These are phyloP conservation scores for Silurus lanzhouensis DNA, from an alignment of 2,797 vertebrate genomes.

Conservation along the genomic window DNA sequence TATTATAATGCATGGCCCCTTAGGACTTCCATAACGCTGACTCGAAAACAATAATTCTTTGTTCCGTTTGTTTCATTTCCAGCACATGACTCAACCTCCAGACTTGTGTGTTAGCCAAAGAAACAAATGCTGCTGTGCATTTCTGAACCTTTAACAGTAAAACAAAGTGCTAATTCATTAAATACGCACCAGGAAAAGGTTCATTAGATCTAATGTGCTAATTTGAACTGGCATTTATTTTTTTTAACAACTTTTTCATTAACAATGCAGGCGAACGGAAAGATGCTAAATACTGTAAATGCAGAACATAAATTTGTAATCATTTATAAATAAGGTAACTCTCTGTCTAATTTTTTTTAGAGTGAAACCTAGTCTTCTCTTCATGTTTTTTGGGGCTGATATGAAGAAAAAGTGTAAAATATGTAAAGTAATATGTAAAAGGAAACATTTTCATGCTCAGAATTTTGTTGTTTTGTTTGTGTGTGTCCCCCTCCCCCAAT, in stretches of 20 bases:
- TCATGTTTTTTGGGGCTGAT: neutral
- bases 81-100: neutral
- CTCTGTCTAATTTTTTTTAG: neutral
- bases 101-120: neutral
- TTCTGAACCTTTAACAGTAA: neutral
- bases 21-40: no score
- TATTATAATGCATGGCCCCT: no score
- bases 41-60: no score
- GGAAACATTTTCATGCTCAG: neutral
- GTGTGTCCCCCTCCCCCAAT: no score
- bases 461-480: neutral
- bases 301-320: neutral
- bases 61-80: neutral
- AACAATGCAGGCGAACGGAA: neutral
- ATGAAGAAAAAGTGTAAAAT: neutral
- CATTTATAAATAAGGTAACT: neutral
- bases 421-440: neutral
- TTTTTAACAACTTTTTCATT: conserved; percentile 3
- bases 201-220: neutral
- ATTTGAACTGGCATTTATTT: neutral
- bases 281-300: neutral
- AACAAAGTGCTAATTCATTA: neutral
- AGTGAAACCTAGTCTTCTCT: neutral
- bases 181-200: neutral
- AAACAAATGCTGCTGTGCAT: neutral